These are phyloP conservation scores for Halichoerus grypus DNA, from an alignment of 2,113 vertebrate species.

Conservation along the genomic window DNA sequence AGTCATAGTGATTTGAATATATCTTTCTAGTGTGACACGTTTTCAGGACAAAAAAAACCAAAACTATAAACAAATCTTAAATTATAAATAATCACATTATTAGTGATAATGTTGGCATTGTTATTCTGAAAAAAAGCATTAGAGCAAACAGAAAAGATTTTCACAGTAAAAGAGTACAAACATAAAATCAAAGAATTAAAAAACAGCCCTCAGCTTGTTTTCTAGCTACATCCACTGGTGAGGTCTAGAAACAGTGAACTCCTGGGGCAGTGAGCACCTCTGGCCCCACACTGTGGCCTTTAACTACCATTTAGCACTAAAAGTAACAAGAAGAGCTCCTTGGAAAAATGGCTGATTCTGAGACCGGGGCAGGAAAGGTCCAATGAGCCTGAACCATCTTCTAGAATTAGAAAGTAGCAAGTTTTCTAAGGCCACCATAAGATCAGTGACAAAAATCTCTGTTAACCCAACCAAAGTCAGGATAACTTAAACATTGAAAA, in stretches of 20 bases:
- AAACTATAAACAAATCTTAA: neutral
- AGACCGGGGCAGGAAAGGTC: neutral
- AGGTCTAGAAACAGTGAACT: neutral
- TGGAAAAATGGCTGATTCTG: neutral
- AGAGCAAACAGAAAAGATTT: neutral
- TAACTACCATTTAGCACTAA: too few species aligned
- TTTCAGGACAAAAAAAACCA: neutral
- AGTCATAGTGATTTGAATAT: neutral
- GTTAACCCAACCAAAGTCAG: neutral
- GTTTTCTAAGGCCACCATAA: neutral
- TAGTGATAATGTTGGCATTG: neutral
- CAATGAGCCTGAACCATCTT: neutral
- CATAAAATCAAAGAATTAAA: neutral
- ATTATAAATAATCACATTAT: neutral
- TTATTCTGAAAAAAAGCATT: neutral
- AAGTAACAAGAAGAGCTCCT: neutral
- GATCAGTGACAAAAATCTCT: neutral
- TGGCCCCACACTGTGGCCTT: too few species aligned
- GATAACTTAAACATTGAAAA: neutral
- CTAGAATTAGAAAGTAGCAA: neutral
- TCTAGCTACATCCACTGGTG: neutral
- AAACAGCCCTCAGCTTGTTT: neutral
- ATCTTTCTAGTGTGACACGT: neutral
- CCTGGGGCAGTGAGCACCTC: neutral
- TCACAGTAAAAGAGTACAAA: neutral